Percentiles rank a stretch among this genome's conserved stretches.
Conservation (phyloP, 2,113 vertebrate genomes). For the Orientallactaga bullata region DNA sequence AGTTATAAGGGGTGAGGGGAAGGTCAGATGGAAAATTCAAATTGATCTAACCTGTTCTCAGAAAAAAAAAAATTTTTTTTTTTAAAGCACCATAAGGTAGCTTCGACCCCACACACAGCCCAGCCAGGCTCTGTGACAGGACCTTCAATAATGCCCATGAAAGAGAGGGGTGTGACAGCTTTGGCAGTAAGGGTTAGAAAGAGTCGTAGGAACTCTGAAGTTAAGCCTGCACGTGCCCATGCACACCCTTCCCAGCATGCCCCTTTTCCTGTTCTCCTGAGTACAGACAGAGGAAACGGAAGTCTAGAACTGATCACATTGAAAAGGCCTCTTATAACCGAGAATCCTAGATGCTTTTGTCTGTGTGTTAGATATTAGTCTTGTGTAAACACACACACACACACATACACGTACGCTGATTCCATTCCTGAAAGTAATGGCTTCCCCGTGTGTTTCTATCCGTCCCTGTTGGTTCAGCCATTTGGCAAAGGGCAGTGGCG, state of each 20-base stretch:
- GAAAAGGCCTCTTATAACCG: neutral
- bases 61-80: constrained; percentile 70
- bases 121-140: neutral
- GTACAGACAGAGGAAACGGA: neutral
- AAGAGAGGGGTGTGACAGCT: neutral
- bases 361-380: constrained; percentile 34
- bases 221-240: neutral
- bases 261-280: constrained; percentile 48
- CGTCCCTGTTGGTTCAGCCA: neutral
- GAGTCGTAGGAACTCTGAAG: constrained; percentile 32
- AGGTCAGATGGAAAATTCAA: constrained; percentile 87
- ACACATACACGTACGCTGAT: neutral
- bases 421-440: neutral
- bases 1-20: constrained; percentile 87
- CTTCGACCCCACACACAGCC: constrained; percentile 35
- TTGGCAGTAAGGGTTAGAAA: neutral
- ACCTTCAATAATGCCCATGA: constrained; percentile 1
- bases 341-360: neutral
- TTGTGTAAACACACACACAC: constrained; percentile 5
- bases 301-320: constrained; percentile 5
- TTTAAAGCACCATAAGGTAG: neutral
- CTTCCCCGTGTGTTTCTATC: rapidly evolving
- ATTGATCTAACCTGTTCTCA: constrained; percentile 82
- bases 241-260: neutral
- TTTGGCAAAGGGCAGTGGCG: constrained; percentile 59